Base-by-base conservation (phyloP, 2,888 invertebrate species). In the Tinea trinotella region DNA sequence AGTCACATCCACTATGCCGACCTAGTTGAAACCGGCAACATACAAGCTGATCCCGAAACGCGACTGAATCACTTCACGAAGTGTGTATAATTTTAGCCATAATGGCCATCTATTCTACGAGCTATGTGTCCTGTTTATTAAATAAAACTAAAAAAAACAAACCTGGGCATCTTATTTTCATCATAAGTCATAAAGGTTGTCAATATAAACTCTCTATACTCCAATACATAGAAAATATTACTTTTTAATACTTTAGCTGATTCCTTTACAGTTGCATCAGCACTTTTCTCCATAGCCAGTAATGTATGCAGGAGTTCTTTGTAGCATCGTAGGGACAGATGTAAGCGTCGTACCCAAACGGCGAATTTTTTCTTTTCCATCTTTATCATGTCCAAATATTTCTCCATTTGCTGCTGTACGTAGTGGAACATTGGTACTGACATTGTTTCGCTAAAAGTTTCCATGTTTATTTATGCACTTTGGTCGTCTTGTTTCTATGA, bases 381-480 rank as follows among this genome's bases (percentile, higher is more conserved):
- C 61, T 87, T 80, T 67, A 97, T 92, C 91, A 93, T 92, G 66
- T 96, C 96, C 68, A 90, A 90, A 69, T 92, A 94, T 58, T 89
- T 90, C 67, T 96, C 96, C 87, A 98, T 90, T 80, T 97, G 93
- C 63, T 95, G 94, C 76, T 98, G 97, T 6, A 98, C 93, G 77
- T 95, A 95, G 82, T 99, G 97, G 77, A 99, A 98, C 64, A 93
- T 92, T 58, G 93, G 91, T 3, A 96, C 91, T 13, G 96, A 94
- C 89, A 98, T 90, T 1, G 98, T 98, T 84, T 98, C 98, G 74
- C 96, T 97, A 30, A 30, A 30, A 30, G 2, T n/a, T n/a, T n/a
- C n/a, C n/a, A n/a, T n/a, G n/a, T n/a, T n/a, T n/a, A n/a, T n/a
- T n/a, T n/a, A n/a, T n/a, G n/a, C n/a, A n/a, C n/a, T n/a, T n/a